These are phyloP conservation scores for Marmota monax DNA, from an alignment of 2,113 vertebrate genomes.

Conservation along the genomic window DNA sequence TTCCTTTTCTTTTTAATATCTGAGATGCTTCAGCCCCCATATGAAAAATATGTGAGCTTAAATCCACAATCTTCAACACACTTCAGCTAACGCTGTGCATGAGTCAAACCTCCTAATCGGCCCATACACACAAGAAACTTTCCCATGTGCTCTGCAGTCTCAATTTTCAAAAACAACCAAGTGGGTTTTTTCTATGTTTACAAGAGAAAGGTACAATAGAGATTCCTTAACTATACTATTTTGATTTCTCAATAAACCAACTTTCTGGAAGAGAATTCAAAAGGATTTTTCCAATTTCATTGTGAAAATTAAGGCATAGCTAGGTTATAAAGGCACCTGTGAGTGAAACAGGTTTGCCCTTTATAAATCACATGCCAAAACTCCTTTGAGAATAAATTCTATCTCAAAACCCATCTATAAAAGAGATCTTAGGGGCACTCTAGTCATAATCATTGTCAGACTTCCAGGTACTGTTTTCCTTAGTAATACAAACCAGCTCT, in stretches of 20 bases:
- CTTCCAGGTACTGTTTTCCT: background rate
- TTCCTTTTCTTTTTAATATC: conserved; percentile 68
- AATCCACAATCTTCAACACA: conserved; percentile 20
- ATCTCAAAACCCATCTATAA: background rate
- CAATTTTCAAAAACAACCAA: conserved; percentile 9
- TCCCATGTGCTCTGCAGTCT: conserved; percentile 12
- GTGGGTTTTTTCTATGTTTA: conserved; percentile 4
- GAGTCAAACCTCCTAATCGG: background rate
- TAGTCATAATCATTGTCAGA: background rate
- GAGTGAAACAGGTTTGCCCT: background rate
- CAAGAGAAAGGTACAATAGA: conserved; percentile 9
- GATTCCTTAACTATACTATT: background rate
- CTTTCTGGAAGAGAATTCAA: conserved; percentile 36
- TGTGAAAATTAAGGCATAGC: background rate
- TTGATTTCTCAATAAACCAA: background rate
- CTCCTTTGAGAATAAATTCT: background rate
- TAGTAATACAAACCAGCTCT: conserved; percentile 32
- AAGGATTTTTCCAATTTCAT: background rate
- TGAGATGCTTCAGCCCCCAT: conserved; percentile 37
- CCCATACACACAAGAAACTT: background rate
- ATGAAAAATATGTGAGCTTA: conserved; percentile 36
- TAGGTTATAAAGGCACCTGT: background rate
- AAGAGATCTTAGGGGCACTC: background rate
- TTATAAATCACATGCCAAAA: background rate
- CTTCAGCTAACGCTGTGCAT: background rate